phyloP scores from a whole-genome alignment of 1,140 invertebrate species.

The Brachionus asplanchnoidis region DNA sequence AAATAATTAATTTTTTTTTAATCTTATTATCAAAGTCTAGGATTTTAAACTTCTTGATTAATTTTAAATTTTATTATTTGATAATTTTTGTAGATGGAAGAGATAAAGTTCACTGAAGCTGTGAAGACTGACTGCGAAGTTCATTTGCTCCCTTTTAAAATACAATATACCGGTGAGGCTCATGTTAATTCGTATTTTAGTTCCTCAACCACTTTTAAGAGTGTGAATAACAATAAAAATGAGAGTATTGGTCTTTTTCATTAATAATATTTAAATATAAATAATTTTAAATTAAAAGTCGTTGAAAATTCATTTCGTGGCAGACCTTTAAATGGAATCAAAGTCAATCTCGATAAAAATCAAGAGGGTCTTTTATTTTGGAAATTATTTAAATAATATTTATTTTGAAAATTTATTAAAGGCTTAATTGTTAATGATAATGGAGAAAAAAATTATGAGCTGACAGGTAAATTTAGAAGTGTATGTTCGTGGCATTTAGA shows the following conservation, averaged over 20 bases:
- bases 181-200: slow-evolving; percentile 27
- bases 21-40: too few species aligned
- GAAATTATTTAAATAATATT: neutral
- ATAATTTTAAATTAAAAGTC: neutral
- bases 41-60: neutral
- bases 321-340: slow-evolving; percentile 16
- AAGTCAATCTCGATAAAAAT: neutral
- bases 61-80: neutral
- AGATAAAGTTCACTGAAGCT: neutral
- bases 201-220: neutral
- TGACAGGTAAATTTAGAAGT: neutral
- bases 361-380: neutral
- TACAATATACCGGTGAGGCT: slow-evolving; percentile 15
- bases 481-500: slow-evolving; percentile 36
- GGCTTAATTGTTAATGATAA: slow-evolving; percentile 19
- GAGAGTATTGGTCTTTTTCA: neutral
- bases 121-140: neutral
- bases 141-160: slow-evolving; percentile 31
- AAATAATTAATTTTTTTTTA: too few species aligned
- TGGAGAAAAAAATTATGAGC: neutral
- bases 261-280: neutral
- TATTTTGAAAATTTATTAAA: neutral
- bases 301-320: slow-evolving; percentile 25
- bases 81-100: neutral
- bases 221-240: neutral